Conservation (phyloP, 2,113 vertebrate species). For the Callopanchax toddi region DNA sequence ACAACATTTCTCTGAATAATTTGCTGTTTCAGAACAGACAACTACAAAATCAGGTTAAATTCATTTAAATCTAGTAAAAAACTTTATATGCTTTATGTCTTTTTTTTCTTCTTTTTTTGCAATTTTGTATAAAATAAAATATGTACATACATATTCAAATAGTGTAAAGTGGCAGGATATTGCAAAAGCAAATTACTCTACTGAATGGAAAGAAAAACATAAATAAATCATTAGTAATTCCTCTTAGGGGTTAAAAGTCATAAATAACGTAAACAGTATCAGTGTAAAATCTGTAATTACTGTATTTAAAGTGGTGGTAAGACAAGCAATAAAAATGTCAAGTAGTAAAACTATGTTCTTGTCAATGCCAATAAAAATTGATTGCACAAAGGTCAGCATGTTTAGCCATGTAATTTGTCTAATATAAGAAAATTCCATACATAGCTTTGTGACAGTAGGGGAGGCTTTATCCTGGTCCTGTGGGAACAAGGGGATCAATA, state of each 20-base stretch:
- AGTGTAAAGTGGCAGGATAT: background rate
- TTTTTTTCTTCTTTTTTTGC: too few species aligned
- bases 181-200: background rate
- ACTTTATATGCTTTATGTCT: too few species aligned
- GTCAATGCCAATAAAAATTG: background rate
- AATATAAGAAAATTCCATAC: background rate
- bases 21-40: too few species aligned
- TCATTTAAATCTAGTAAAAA: too few species aligned
- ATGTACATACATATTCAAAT: background rate
- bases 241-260: background rate
- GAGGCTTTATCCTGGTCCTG: background rate
- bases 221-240: background rate
- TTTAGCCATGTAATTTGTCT: background rate
- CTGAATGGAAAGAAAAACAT: background rate
- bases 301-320: background rate
- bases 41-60: too few species aligned
- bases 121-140: too few species aligned
- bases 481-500: background rate
- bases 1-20: too few species aligned
- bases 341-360: background rate
- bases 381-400: conserved; percentile 4
- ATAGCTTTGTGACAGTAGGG: background rate
- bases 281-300: background rate
- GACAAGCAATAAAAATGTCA: background rate
- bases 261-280: background rate